phyloP scores from a whole-genome alignment of 2,113 vertebrate genomes.

The Penelope pileata region DNA sequence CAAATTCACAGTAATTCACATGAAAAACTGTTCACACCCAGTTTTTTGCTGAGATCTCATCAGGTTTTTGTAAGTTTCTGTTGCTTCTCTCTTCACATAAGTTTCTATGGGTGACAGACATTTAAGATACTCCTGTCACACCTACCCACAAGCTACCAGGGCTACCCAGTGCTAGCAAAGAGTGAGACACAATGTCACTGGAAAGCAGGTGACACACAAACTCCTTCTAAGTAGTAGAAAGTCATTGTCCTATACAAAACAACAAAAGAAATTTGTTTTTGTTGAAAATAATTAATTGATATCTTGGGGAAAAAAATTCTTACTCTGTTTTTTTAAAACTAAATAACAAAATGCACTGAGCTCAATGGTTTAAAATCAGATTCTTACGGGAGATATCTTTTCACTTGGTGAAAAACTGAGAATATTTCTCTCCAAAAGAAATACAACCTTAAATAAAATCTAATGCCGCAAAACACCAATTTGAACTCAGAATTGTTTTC shows the following conservation, averaged over 20 bases:
- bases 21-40: neutral
- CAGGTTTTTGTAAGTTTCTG: neutral
- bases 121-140: neutral
- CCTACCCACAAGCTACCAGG: neutral
- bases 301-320: neutral
- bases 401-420: neutral
- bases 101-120: neutral
- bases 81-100: neutral
- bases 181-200: neutral
- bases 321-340: neutral
- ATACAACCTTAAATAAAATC: conserved; percentile 44
- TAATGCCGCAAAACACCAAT: conserved; percentile 34
- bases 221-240: neutral
- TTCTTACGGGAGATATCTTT: neutral
- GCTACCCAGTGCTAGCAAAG: neutral
- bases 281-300: neutral
- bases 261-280: neutral
- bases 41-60: neutral
- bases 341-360: neutral
- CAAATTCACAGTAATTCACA: neutral
- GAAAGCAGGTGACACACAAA: neutral
- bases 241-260: neutral
- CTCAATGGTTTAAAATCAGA: neutral
- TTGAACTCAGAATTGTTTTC: conserved; percentile 63
- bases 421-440: conserved; percentile 28